Conservation (phyloP, 2,888 invertebrate genomes). For the Amiota communis region DNA sequence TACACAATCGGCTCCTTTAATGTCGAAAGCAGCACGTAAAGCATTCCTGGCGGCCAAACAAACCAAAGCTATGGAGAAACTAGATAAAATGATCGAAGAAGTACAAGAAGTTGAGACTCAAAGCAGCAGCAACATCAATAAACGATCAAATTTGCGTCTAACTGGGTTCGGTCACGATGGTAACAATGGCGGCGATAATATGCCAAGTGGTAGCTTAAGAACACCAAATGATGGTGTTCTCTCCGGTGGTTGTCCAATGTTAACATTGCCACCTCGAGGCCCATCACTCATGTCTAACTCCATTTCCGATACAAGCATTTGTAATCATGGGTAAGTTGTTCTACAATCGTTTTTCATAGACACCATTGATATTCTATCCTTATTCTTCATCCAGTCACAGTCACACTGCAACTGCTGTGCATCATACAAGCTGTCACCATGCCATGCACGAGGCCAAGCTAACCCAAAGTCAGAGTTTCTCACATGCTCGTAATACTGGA, state of each 20-base stretch:
- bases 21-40: slow-evolving; percentile 69
- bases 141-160: slow-evolving; percentile 61
- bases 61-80: slow-evolving; percentile 71
- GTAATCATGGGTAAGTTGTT: slow-evolving; percentile 67
- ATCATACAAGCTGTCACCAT: slow-evolving; percentile 53
- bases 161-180: slow-evolving; percentile 55
- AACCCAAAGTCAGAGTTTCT: slow-evolving; percentile 71
- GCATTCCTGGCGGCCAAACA: slow-evolving; percentile 71
- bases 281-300: slow-evolving; percentile 67
- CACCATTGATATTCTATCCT: neutral
- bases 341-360: neutral
- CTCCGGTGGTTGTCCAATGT: slow-evolving; percentile 63
- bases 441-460: slow-evolving; percentile 64
- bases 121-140: slow-evolving; percentile 46
- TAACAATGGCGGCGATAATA: slow-evolving; percentile 28
- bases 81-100: slow-evolving; percentile 74
- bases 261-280: slow-evolving; percentile 62
- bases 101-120: slow-evolving; percentile 70
- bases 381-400: slow-evolving; percentile 47
- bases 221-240: slow-evolving; percentile 9
- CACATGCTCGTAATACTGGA: slow-evolving; percentile 60
- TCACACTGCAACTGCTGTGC: slow-evolving; percentile 39
- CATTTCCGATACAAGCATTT: slow-evolving; percentile 70
- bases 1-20: slow-evolving; percentile 60
- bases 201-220: neutral